Evolutionary conservation across 2,888 invertebrate genomes (phyloP).

Genomic region (Sphaerophoria rueppellii): DNA sequence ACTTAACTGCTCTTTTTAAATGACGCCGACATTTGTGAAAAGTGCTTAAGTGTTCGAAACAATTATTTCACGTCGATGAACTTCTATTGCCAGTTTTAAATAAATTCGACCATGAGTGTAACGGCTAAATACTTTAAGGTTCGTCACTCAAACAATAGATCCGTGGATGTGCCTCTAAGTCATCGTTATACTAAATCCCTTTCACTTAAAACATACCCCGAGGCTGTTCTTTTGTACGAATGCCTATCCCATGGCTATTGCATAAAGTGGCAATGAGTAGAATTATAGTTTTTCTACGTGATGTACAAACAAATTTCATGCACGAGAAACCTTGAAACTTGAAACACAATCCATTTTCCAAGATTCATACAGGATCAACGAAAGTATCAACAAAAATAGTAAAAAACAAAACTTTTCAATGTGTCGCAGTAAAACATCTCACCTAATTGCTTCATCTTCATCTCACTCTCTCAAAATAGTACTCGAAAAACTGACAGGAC

Average conservation of each 20-base stretch:
- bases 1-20: background rate
- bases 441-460: conserved; percentile 61
- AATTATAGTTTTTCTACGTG: conserved; percentile 57
- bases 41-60: background rate
- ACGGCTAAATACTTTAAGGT: conserved; percentile 5
- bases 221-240: conserved; percentile 7
- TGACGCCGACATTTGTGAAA: background rate
- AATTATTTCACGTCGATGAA: background rate
- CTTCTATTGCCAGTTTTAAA: conserved; percentile 15
- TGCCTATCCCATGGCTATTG: conserved; percentile 43
- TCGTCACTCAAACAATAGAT: conserved; percentile 4
- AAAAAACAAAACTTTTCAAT: conserved; percentile 6
- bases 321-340: conserved; percentile 42
- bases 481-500: conserved; percentile 27
- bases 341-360: background rate
- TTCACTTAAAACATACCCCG: conserved; percentile 40
- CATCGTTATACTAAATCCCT: conserved; percentile 17
- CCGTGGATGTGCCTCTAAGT: conserved; percentile 5
- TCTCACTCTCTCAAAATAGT: conserved; percentile 19
- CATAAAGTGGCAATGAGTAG: conserved; percentile 51
- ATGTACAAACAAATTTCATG: conserved; percentile 20
- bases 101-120: conserved; percentile 28
- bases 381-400: conserved; percentile 9
- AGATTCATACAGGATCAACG: conserved; percentile 23
- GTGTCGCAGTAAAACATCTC: conserved; percentile 60